Evolutionary conservation across 2,113 vertebrate genomes (phyloP).

Genomic region (Gorsachius goisagi): DNA sequence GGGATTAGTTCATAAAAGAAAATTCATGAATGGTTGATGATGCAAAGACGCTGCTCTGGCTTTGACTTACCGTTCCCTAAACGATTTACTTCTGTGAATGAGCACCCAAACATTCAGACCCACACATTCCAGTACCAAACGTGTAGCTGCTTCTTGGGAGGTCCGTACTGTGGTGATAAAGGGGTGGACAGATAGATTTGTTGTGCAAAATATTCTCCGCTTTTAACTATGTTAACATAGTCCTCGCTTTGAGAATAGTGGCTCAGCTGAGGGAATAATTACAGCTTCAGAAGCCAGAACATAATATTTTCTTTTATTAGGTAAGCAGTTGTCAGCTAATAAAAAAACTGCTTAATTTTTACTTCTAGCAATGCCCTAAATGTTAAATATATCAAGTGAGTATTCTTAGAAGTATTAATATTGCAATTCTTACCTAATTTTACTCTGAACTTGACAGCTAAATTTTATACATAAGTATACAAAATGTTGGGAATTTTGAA

Average conservation of each 20-base stretch:
- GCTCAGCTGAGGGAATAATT: constrained; percentile 58
- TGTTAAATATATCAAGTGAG: constrained; percentile 4
- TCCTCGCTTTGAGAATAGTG: constrained; percentile 40
- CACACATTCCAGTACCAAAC: background rate
- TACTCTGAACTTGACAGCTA: background rate
- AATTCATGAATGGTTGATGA: constrained; percentile 9
- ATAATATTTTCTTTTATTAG: constrained; percentile 49
- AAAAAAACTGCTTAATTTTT: constrained; percentile 40
- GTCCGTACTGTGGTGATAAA: background rate
- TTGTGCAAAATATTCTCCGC: constrained; percentile 22
- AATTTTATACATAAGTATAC: background rate
- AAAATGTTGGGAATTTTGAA: constrained; percentile 17
- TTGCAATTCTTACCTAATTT: background rate
- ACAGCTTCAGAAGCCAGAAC: constrained; percentile 29
- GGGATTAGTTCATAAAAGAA: constrained; percentile 8
- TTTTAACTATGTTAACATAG: constrained; percentile 30
- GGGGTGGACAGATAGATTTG: background rate
- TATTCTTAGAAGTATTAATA: constrained; percentile 13
- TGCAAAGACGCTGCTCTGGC: background rate
- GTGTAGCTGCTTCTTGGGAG: background rate
- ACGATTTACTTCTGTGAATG: background rate
- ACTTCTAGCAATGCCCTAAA: constrained; percentile 39
- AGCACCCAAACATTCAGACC: background rate
- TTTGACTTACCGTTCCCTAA: background rate
- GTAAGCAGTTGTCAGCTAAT: constrained; percentile 45